These are phyloP conservation scores for Popillia japonica DNA, from an alignment of 1,140 invertebrate genomes.

Conservation along the genomic window DNA sequence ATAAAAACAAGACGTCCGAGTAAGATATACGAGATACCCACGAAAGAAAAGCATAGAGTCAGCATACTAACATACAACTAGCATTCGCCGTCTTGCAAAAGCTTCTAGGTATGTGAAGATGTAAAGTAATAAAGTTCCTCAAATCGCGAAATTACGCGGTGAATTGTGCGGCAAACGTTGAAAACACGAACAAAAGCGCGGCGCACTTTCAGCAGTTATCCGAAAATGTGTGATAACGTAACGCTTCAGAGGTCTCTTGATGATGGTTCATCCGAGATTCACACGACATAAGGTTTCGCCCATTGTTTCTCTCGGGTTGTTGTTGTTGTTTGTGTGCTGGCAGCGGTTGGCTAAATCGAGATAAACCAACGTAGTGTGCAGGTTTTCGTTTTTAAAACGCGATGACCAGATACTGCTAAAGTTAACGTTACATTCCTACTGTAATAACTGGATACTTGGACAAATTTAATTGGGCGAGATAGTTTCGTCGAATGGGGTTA, in stretches of 20 bases:
- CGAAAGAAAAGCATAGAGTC: neutral
- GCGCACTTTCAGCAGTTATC: neutral
- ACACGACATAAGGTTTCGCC: neutral
- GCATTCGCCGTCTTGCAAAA: neutral
- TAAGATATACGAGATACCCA: neutral
- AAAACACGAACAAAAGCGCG: neutral
- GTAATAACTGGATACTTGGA: neutral
- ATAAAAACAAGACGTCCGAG: neutral
- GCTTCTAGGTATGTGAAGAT: neutral
- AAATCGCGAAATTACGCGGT: slow-evolving; percentile 5
- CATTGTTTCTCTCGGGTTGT: neutral
- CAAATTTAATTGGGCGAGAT: slow-evolving; percentile 5
- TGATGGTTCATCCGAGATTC: slow-evolving; percentile 4
- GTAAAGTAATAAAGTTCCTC: neutral
- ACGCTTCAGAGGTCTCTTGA: slow-evolving; percentile 8
- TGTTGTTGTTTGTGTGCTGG: neutral
- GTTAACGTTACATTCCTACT: neutral
- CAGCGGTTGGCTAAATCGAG: slow-evolving; percentile 3
- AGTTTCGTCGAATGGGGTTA: neutral
- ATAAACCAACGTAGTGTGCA: neutral
- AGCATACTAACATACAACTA: neutral
- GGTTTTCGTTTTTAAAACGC: neutral
- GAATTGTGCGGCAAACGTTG: neutral
- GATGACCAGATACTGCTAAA: neutral
- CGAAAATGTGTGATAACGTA: neutral